Conservation (phyloP, 2,113 vertebrate genomes). For the Alectura lathami region DNA sequence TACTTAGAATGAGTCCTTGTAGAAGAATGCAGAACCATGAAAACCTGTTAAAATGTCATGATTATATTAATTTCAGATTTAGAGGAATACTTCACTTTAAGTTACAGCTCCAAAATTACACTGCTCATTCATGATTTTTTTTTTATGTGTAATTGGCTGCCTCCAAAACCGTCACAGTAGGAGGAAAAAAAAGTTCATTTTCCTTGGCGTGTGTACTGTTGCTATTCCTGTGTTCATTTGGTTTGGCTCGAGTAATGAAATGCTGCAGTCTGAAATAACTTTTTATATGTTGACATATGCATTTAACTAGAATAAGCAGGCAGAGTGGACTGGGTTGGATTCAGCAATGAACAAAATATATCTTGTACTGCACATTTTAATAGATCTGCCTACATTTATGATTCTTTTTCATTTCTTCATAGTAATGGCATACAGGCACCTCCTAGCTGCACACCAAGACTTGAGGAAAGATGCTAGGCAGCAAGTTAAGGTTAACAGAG, state of each 20-base stretch:
- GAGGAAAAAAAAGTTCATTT: constrained; percentile 61
- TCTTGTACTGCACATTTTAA: constrained; percentile 20
- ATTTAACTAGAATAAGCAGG: constrained; percentile 54
- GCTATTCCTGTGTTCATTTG: constrained; percentile 70
- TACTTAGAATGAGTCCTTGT: constrained; percentile 15
- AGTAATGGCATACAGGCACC: accelerated
- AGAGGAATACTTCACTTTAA: constrained; percentile 63
- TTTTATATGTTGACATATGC: constrained; percentile 66
- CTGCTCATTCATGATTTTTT: constrained; percentile 73
- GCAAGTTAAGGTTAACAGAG: accelerated
- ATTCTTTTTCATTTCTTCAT: neutral
- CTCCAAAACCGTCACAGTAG: constrained; percentile 71
- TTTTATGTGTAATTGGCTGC: constrained; percentile 69
- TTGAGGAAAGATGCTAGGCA: neutral
- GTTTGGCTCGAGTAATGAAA: constrained; percentile 49
- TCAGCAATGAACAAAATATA: constrained; percentile 30
- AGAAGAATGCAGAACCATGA: constrained; percentile 42
- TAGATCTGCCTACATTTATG: neutral
- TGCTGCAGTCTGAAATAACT: constrained; percentile 67
- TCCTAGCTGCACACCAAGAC: neutral
- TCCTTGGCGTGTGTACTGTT: constrained; percentile 57
- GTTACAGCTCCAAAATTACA: constrained; percentile 60
- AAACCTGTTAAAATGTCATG: constrained; percentile 54
- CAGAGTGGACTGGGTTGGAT: constrained; percentile 17
- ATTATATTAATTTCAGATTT: constrained; percentile 61